These are phyloP conservation scores for Malurus leucopterus DNA, from an alignment of 2,797 vertebrate species.

Conservation along the genomic window DNA sequence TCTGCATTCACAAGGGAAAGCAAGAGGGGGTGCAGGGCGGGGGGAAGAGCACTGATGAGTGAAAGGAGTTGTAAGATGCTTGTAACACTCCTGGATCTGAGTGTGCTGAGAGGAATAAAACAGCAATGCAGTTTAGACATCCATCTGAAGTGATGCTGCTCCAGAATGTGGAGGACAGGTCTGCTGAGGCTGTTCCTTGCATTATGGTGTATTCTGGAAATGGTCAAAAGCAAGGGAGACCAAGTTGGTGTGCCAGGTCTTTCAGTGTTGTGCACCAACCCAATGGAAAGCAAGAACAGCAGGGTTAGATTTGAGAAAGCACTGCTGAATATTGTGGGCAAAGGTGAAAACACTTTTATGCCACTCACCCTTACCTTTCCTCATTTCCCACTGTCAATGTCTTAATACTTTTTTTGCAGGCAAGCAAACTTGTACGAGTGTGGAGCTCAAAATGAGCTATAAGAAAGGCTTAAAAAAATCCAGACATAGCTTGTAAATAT, in stretches of 20 bases:
- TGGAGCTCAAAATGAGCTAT: neutral
- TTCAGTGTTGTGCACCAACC: neutral
- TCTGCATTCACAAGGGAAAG: neutral
- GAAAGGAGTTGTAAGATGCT: neutral
- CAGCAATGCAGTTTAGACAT: neutral
- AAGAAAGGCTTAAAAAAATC: neutral
- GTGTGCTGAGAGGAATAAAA: neutral
- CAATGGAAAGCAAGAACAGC: neutral
- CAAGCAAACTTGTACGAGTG: neutral
- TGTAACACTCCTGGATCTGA: neutral
- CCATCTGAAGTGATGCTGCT: neutral
- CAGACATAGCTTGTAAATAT: neutral
- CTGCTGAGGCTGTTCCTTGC: neutral
- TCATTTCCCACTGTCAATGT: neutral
- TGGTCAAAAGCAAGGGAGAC: neutral
- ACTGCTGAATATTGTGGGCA: neutral
- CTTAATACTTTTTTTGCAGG: neutral
- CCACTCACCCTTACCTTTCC: neutral
- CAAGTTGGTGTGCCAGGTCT: neutral
- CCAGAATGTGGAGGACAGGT: neutral
- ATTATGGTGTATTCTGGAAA: neutral
- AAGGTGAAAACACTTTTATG: neutral
- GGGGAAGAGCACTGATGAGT: neutral
- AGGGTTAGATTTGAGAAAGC: neutral
- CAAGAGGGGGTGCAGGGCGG: fast-evolving